Conservation (phyloP, 2,888 invertebrate genomes). For the Agonopterix heracliana region DNA sequence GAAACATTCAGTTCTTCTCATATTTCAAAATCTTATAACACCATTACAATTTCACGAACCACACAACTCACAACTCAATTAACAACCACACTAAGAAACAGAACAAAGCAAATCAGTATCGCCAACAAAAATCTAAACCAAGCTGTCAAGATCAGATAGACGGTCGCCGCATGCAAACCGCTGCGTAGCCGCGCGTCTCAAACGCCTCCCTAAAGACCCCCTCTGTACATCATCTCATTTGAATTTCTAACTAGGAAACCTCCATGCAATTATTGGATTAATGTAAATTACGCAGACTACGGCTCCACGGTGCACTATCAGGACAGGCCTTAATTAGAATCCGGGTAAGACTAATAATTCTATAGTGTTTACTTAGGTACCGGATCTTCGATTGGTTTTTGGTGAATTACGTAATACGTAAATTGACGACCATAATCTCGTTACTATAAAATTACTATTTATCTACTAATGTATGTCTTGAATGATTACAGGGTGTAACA, state of each 20-base stretch:
- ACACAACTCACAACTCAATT: too few relatives aligned
- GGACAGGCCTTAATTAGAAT: constrained; percentile 74
- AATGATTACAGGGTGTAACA: too few relatives aligned
- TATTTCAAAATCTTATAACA: too few relatives aligned
- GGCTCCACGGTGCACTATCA: constrained; percentile 74
- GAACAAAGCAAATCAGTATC: too few relatives aligned
- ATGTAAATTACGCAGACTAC: constrained; percentile 93
- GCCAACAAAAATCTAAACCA: too few relatives aligned
- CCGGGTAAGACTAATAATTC: constrained; percentile 71
- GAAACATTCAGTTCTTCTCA: too few relatives aligned
- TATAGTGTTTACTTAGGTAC: constrained; percentile 23
- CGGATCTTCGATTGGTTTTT: neutral
- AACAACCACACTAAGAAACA: too few relatives aligned
- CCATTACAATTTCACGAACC: too few relatives aligned
- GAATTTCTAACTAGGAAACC: constrained; percentile 95
- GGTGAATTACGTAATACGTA: neutral
- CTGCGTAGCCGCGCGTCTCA: constrained; percentile 37
- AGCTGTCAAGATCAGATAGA: constrained; percentile 11
- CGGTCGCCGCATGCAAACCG: constrained; percentile 34
- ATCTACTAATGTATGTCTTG: too few relatives aligned
- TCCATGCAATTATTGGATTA: constrained; percentile 96
- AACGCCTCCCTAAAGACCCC: constrained; percentile 50
- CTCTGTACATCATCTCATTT: constrained; percentile 88
- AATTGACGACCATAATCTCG: too few relatives aligned
- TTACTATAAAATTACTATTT: too few relatives aligned